phyloP scores from a whole-genome alignment of 2,113 vertebrate species.

The Toxotes chatareus region DNA sequence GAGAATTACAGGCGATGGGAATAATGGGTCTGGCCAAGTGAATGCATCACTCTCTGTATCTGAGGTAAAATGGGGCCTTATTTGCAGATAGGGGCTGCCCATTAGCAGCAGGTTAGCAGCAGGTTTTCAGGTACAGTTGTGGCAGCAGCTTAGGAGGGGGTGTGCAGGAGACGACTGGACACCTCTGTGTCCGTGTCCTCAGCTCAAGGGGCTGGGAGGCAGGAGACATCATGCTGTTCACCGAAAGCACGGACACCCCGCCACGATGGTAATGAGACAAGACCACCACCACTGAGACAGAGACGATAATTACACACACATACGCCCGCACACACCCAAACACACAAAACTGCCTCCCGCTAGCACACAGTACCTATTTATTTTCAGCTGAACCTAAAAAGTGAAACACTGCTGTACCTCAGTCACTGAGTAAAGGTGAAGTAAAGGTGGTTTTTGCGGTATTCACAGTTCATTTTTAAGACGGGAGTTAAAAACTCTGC shows the following conservation, averaged over 20 bases:
- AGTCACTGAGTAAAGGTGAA: slow-evolving; percentile 31
- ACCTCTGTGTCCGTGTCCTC: slow-evolving; percentile 53
- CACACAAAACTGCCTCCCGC: not conserved
- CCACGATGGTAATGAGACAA: slow-evolving; percentile 73
- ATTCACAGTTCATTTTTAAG: slow-evolving; percentile 2
- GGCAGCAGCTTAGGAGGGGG: slow-evolving; percentile 40
- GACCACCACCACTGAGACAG: slow-evolving; percentile 56
- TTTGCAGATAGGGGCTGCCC: slow-evolving; percentile 60
- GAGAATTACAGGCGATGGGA: slow-evolving; percentile 57
- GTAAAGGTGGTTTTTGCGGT: not conserved
- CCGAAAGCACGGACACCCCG: slow-evolving; percentile 55
- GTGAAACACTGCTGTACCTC: not conserved
- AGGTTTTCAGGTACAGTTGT: slow-evolving; percentile 45
- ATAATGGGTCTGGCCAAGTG: slow-evolving; percentile 62
- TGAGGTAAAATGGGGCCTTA: slow-evolving; percentile 48
- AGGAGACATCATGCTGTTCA: slow-evolving; percentile 53
- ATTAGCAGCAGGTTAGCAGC: slow-evolving; percentile 67
- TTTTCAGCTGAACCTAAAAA: slow-evolving; percentile 9
- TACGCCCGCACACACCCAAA: slow-evolving; percentile 29
- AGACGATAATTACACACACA: slow-evolving; percentile 69
- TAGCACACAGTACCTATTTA: slow-evolving; percentile 18
- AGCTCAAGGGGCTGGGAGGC: slow-evolving; percentile 52
- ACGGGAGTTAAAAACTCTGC: not conserved
- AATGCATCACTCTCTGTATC: slow-evolving; percentile 49
- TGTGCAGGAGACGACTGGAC: slow-evolving; percentile 50